Base-by-base conservation (phyloP, 2,888 invertebrate species). In the Chorisops tibialis region DNA sequence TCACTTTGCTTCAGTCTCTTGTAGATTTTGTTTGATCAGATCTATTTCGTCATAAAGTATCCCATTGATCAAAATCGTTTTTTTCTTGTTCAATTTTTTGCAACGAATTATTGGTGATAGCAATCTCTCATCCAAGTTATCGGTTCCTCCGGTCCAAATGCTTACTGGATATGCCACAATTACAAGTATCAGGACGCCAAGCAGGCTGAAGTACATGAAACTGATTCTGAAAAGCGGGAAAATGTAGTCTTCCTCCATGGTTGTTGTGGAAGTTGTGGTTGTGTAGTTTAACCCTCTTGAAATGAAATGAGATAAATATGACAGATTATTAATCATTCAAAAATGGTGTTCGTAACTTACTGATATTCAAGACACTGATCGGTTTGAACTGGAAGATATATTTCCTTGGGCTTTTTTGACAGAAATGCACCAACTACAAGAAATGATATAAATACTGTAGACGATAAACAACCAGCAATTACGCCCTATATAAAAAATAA, bases 201-300 rank as follows among this genome's bases (percentile, higher is more conserved):
- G 81, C 11, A 84, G 77, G 0, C 85, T 83, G 69, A 87, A 87
- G 75, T 86, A 88, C 66, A 87, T 84, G 74, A 87, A 87, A 0
- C 87, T 85, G 59, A 88, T 79, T 14, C 82, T 78, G 74, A 85
- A 88, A n/a, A 64, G 24, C 60, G 60, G 56, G 6, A 59, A 51
- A 59, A 67, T 43, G 51, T 66, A 56, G 48, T 64, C 59, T 47
- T 35, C 24, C 30, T 21, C 47, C 9, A 30, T n/a, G 11, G 50
- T 59, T 49, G 50, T 58, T 52, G 22, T 45, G 24, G 50, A 14
- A 24, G 19, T 47, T 4, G 50, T 51, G 16, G 9, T 35, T 2
- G 22, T 19, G 41, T 5, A 41, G 16, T 41, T 41, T 9, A 11
- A 9, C 16, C 41, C 16, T 6, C 7, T 5, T 14, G 5, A 41